Base-by-base conservation (phyloP, 2,113 vertebrate species). In the Theristicus caerulescens region DNA sequence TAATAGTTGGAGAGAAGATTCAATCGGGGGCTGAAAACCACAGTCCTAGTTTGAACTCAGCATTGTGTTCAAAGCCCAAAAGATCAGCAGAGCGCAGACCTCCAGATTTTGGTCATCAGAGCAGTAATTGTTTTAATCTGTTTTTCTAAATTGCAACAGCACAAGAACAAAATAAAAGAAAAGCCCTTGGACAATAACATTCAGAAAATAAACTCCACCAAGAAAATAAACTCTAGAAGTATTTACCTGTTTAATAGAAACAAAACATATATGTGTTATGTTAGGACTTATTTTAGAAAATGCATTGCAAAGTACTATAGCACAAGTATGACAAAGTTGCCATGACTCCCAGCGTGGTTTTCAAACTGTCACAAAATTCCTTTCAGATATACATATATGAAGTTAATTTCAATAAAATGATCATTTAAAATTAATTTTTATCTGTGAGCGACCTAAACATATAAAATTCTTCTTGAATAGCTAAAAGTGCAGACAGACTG, bases 1-100 rank as follows among this genome's bases (percentile, higher is more conserved):
- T 90, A 97, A 74, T 47, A 96, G 32, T 81, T 96, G 91, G 91
- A 95, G 61, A 94, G 69, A 96, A 97, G 82, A 96, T 93, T 72
- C 61, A 91, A 92, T 93, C 74, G 96, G 74, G 34, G 81, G 58
- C 84, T 96, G 94, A 61, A 97, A 97, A 96, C 74, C 88, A 88
- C 91, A 95, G 58, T 81, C 51, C 91, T 90, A 89, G 85, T 82
- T 96, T 85, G 70, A 97, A 84, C 61, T 93, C 62, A 94, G 83
- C 59, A 76, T 92, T 91, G 67, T 94, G 52, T 77, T 93, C 76
- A 88, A 96, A 94, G 73, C 52, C 89, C 65, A 66, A 89, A 97
- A 95, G 71, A 94, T 85, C 71, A 96, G 83, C 86, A 72, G 72
- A 74, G 32, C 80, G 47, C 88, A 97, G 66, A 83, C 46, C 73